A percentile compares a stretch with the other conserved stretches of the same genome.
phyloP scores from a whole-genome alignment of 2,888 invertebrate species.

The Dascillus cervinus region DNA sequence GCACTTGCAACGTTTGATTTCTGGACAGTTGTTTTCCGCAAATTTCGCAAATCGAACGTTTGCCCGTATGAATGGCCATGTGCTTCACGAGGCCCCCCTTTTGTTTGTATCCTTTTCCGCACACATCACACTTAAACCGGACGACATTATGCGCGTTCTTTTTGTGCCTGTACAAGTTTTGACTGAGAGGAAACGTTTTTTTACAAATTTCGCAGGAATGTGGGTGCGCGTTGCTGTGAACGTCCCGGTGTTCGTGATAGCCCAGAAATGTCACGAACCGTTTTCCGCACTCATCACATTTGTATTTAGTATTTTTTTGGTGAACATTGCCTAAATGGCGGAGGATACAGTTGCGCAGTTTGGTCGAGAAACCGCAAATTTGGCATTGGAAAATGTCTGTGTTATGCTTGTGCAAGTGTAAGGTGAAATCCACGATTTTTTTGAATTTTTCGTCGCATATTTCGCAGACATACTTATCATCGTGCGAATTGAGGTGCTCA shows the following conservation, averaged over 20 bases:
- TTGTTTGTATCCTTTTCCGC: slow-evolving; percentile 37
- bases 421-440: slow-evolving; percentile 14
- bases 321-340: slow-evolving; percentile 1
- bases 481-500: slow-evolving; percentile 10
- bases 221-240: slow-evolving; percentile 45
- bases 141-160: slow-evolving; percentile 43
- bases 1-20: slow-evolving; percentile 36
- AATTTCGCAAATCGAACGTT: slow-evolving; percentile 40
- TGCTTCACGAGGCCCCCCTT: slow-evolving; percentile 32
- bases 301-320: slow-evolving; percentile 3
- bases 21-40: slow-evolving; percentile 37
- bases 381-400: slow-evolving; percentile 7
- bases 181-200: slow-evolving; percentile 46
- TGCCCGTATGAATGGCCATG: slow-evolving; percentile 42
- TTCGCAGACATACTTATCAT: slow-evolving; percentile 13
- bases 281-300: slow-evolving; percentile 6
- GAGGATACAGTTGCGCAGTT: not conserved
- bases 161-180: slow-evolving; percentile 47
- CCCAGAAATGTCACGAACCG: not conserved
- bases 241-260: not conserved
- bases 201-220: slow-evolving; percentile 37
- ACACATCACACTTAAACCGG: slow-evolving; percentile 37
- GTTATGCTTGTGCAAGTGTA: slow-evolving; percentile 13
- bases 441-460: slow-evolving; percentile 15
- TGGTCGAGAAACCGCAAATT: slow-evolving; percentile 4